Base-by-base conservation (phyloP, 2,888 invertebrate genomes). In the Andrena bucephala region DNA sequence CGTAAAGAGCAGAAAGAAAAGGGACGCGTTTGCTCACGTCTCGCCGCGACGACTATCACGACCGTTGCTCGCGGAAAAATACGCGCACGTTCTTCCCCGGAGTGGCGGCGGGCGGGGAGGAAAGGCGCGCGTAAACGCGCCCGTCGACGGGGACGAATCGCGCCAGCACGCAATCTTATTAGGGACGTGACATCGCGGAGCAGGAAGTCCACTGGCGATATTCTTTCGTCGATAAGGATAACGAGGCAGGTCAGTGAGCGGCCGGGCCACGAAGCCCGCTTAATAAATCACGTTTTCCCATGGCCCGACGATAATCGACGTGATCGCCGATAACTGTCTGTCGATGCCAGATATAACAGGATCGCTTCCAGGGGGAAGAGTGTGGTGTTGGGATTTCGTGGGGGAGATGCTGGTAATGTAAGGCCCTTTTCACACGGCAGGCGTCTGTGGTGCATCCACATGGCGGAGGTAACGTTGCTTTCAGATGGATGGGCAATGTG, bases 271-370 rank as follows among this genome's bases (percentile, higher is more conserved):
- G 89, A 89, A 81, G 84, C 85, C 73, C 83, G 88, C 89, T 90
- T 91, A 90, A 91, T 92, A 92, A 92, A 92, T 92, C 92, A 92
- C 91, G 91, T 91, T 92, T 91, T 90, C 87, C 89, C 85, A 82
- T 77, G 88, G 70, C 59, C 69, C 83, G 78, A 62, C 87, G 89
- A 90, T 91, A 89, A 90, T 90, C 92, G 82, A 85, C 85, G 76
- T 81, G 90, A 89, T 90, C 87, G 80, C 70, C 86, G 90, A 90
- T 90, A 90, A 88, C 71, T 76, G 72, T 87, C 68, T 48, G 20
- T 68, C 72, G 79, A 74, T 75, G 65, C 31, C 68, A 36, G 76
- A 75, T 82, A 79, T 50, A 78, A 79, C 63, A 60, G 75, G 65
- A 68, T 54, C 54, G 54, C 31, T 27, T n/a, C 68, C 57, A 65